phyloP scores from a whole-genome alignment of 1,140 invertebrate species.

The Neoseiulus cucumeris region DNA sequence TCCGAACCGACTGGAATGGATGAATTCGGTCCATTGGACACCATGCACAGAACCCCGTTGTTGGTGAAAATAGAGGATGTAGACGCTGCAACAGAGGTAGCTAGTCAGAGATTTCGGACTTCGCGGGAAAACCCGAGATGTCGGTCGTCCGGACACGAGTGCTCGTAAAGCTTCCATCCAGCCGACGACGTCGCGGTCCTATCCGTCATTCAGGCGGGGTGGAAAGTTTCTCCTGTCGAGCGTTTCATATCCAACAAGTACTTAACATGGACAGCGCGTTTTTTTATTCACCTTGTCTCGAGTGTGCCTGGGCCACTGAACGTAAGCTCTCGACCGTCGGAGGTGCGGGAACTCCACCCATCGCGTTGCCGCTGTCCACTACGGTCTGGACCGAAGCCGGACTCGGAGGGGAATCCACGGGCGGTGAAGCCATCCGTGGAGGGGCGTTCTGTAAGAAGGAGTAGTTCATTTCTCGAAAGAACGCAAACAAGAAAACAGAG shows the following conservation, averaged over 20 bases:
- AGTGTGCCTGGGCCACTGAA: conserved; percentile 41
- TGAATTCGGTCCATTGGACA: not conserved
- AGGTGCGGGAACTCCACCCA: conserved; percentile 29
- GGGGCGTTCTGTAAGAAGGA: not conserved
- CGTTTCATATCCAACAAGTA: too few species aligned
- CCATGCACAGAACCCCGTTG: not conserved
- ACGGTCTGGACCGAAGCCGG: conserved; percentile 14
- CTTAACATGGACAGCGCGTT: too few species aligned
- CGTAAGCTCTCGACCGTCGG: conserved; percentile 39
- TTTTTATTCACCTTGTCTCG: conserved; percentile 38
- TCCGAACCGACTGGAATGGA: not conserved
- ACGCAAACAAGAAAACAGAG: too few species aligned
- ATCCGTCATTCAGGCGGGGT: too few species aligned
- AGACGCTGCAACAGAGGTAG: not conserved
- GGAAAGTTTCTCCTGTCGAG: too few species aligned
- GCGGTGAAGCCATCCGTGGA: not conserved
- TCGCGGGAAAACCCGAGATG: too few species aligned
- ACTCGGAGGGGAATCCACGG: conserved; percentile 12
- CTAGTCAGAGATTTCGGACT: too few species aligned
- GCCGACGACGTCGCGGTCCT: too few species aligned
- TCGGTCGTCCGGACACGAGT: too few species aligned
- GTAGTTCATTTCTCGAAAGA: too few species aligned
- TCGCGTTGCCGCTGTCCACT: conserved; percentile 18
- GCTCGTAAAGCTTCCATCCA: too few species aligned
- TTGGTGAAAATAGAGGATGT: conserved; percentile 6